Conservation (phyloP, 2,113 vertebrate genomes). For the Thunnus thynnus region DNA sequence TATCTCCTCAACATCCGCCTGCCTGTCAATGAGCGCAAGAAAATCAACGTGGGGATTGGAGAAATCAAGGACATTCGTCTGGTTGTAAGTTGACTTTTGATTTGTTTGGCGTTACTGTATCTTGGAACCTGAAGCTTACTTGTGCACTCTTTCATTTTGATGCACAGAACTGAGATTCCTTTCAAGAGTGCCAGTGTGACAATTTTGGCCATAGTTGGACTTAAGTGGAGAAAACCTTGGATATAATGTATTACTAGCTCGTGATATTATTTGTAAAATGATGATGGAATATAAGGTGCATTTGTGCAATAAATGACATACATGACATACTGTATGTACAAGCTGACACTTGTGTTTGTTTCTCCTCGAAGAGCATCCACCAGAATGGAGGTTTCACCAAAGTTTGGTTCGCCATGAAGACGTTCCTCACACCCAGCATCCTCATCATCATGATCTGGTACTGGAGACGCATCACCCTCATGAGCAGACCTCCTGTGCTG, state of each 20-base stretch:
- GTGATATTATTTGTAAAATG: too few species aligned
- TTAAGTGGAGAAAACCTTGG: too few species aligned
- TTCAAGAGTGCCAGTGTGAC: too few species aligned
- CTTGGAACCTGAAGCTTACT: neutral
- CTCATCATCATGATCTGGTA: constrained; percentile 99
- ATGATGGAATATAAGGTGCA: too few species aligned
- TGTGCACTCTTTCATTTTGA: neutral
- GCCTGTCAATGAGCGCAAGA: constrained; percentile 93
- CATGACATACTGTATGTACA: neutral
- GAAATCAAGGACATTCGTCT: constrained; percentile 96
- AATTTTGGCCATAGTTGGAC: too few species aligned
- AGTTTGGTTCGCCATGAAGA: constrained; percentile 99
- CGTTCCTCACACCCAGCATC: constrained; percentile 97
- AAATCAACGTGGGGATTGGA: constrained; percentile 94
- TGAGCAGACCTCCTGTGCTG: constrained; percentile 94
- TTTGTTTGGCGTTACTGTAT: too few species aligned
- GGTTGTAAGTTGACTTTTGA: constrained; percentile 84
- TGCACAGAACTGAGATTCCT: neutral
- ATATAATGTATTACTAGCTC: too few species aligned
- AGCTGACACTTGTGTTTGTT: neutral
- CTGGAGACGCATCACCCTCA: constrained; percentile 95
- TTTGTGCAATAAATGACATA: neutral
- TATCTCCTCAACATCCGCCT: constrained; percentile 97
- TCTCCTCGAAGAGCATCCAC: constrained; percentile 89
- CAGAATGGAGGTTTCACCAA: constrained; percentile 98